Evolutionary conservation across 1,140 invertebrate species (phyloP), one percentile per base, ranked within the genome.

Genomic region (Magallana gigas): DNA sequence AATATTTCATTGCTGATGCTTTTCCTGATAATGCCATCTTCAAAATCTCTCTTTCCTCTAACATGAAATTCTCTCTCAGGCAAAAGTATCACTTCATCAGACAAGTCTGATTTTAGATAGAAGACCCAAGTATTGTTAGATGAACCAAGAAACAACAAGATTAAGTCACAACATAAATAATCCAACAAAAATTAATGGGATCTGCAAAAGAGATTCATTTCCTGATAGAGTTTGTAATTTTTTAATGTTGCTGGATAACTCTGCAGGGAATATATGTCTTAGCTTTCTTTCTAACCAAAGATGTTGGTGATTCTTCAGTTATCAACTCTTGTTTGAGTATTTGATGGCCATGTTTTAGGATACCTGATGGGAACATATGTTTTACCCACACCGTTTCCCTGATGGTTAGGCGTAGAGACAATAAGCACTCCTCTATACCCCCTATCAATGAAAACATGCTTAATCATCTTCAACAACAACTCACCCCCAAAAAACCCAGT

Each of bases 331-430:
- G 68, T 76, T 76, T 76, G 68, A 29, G 68, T 76, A 76, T 76
- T 83, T 83, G 56, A 83, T 83, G 81, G 57, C 81, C 81, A 83
- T 83, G 81, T 58, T 83, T 58, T 57, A 12, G n/a, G 57, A n/a
- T 83, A 57, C 56, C 81, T 57, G 18, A 57, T 8, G 48, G 57
- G 81, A 83, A 83, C 81, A 83, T 83, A 83, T 83, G 81, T 83
- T 57, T 57, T 57, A 56, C 48, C 81, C 81, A 57, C 81, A 83
- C 81, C 4, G 12, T 57, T n/a, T 16, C 57, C 81, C 48, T 57
- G 48, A 18, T 57, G 48, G 48, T n/a, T 57, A 16, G 36, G 48
- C 16, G 16, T 18, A 18, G 81, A 18, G 81, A 57, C 81, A 83
- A 76, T 76, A 36, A 76, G 68, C 23, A 76, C 68, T 76, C 68